Conservation (phyloP, 2,888 invertebrate species). For the Pandemis cinnamomeana region DNA sequence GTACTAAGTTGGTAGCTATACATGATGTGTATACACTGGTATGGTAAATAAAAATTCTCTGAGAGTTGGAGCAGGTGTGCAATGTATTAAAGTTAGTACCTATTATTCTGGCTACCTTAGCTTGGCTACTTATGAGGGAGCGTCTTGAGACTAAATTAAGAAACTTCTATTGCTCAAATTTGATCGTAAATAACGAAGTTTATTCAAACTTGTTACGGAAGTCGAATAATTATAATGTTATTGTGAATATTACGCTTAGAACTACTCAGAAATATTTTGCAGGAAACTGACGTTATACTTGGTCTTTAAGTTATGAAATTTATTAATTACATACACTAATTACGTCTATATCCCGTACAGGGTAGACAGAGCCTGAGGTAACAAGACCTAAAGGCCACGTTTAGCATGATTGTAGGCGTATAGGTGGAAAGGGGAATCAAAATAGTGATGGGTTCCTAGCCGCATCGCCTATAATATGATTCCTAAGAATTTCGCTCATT, state of each 20-base stretch:
- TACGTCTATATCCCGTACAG: no score
- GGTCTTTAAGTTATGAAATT: no score
- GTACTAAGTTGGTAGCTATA: not conserved
- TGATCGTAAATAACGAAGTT: conserved; percentile 24
- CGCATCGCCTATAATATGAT: no score
- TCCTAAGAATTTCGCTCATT: no score
- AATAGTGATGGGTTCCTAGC: no score
- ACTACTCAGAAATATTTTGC: not conserved
- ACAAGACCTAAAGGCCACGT: no score
- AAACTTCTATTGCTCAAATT: conserved; percentile 21
- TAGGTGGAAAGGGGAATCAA: no score
- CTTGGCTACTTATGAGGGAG: conserved; percentile 11
- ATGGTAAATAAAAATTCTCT: not conserved
- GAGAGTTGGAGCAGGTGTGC: conserved; percentile 15
- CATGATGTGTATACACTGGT: not conserved
- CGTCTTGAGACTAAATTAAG: conserved; percentile 23
- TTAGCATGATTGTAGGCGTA: no score
- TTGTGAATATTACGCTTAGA: not conserved
- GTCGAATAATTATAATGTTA: not conserved
- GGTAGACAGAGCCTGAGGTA: no score
- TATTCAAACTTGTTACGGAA: conserved; percentile 11
- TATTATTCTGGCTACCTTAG: conserved; percentile 11
- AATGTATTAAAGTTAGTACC: conserved; percentile 18
- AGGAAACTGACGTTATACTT: no score
- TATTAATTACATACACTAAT: no score